These are phyloP conservation scores for Caenorhabditis sp. DNA, from an alignment of 2,888 invertebrate genomes.

Conservation along the genomic window DNA sequence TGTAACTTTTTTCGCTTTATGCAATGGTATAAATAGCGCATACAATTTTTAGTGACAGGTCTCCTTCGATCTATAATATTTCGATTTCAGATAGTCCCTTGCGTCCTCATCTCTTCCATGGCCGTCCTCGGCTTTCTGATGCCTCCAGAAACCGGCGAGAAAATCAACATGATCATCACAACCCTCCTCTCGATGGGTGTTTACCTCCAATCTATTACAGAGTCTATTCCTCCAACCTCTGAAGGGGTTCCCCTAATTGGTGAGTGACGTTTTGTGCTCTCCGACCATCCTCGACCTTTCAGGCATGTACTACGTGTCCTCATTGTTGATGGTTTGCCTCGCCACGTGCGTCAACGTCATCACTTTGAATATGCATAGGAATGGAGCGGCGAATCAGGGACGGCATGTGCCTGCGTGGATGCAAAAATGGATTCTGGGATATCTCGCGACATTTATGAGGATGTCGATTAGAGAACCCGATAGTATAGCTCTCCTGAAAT, in stretches of 20 bases:
- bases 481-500: slow-evolving; percentile 76
- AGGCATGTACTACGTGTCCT: slow-evolving; percentile 83
- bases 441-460: slow-evolving; percentile 75
- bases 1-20: too few species aligned
- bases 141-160: slow-evolving; percentile 82
- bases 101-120: slow-evolving; percentile 82
- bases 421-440: slow-evolving; percentile 75
- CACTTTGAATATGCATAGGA: slow-evolving; percentile 86
- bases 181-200: slow-evolving; percentile 83
- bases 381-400: slow-evolving; percentile 77
- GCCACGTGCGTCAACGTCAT: slow-evolving; percentile 85
- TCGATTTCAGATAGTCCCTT: slow-evolving; percentile 81
- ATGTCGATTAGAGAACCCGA: slow-evolving; percentile 78
- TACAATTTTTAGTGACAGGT: too few species aligned
- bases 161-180: slow-evolving; percentile 82
- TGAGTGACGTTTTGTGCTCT: slow-evolving; percentile 67
- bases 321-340: slow-evolving; percentile 81
- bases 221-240: slow-evolving; percentile 83
- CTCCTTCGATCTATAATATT: too few species aligned
- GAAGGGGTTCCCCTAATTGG: slow-evolving; percentile 83
- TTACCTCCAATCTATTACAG: slow-evolving; percentile 82
- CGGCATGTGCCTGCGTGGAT: slow-evolving; percentile 70
- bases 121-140: slow-evolving; percentile 83
- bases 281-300: too few species aligned
- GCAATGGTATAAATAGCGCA: too few species aligned